Evolutionary conservation across 2,113 vertebrate genomes (phyloP).

Genomic region (Steatornis caripensis): DNA sequence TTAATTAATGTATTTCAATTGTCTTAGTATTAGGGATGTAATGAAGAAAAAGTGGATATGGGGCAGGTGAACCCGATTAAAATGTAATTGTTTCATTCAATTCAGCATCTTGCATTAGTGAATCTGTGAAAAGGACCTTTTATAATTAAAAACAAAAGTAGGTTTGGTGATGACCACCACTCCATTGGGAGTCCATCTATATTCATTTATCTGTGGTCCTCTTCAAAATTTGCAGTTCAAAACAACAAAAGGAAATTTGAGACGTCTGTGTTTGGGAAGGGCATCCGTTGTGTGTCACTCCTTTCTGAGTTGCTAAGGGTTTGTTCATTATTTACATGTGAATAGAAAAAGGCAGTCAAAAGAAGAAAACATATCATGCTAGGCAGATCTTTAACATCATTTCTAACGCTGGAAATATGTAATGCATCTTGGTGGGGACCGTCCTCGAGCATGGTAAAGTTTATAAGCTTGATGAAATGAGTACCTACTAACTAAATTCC

Average conservation of each 20-base stretch:
- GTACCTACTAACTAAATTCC: slow-evolving; percentile 26
- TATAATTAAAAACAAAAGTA: background rate
- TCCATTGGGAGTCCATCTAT: background rate
- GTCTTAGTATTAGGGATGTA: background rate
- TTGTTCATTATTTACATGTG: background rate
- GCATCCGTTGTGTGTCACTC: background rate
- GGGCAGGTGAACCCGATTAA: slow-evolving; percentile 34
- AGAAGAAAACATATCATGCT: background rate
- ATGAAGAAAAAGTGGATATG: slow-evolving; percentile 5
- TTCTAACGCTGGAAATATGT: background rate
- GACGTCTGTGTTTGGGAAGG: background rate
- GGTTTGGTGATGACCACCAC: background rate
- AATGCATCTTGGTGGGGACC: background rate
- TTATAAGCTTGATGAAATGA: slow-evolving; percentile 25
- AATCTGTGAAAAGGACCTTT: background rate
- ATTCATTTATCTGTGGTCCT: background rate
- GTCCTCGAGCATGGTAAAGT: background rate
- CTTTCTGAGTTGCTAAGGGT: background rate
- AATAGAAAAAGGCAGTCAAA: background rate
- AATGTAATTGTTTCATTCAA: slow-evolving; percentile 1
- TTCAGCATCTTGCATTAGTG: background rate
- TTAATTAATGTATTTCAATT: slow-evolving; percentile 47
- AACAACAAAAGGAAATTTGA: background rate
- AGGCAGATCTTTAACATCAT: background rate
- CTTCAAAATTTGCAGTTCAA: background rate